A percentile compares a stretch with the other conserved stretches of the same genome.
Evolutionary conservation across 2,113 vertebrate genomes (phyloP).

Genomic region (Atherinomorus stipes): DNA sequence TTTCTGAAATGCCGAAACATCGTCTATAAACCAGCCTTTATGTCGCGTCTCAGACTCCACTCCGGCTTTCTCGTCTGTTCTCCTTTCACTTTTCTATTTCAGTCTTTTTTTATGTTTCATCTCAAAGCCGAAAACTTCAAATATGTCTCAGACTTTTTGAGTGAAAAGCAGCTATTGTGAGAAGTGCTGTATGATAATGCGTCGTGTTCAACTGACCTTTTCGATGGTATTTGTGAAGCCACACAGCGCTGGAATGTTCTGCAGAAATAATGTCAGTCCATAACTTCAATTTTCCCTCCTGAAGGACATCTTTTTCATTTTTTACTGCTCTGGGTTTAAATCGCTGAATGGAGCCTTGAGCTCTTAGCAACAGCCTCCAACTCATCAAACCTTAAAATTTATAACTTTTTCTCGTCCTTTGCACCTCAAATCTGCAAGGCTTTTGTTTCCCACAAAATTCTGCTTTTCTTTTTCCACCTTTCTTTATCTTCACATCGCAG

Average conservation of each 20-base stretch:
- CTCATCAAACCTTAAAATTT: not conserved
- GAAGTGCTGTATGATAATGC: conserved; percentile 32
- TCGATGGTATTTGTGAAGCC: conserved; percentile 18
- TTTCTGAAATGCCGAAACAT: too few species aligned
- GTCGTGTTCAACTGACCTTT: conserved; percentile 40
- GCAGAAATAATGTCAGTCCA: conserved; percentile 23
- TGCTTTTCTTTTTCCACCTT: not conserved
- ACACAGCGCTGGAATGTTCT: conserved; percentile 21
- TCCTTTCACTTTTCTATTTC: conserved; percentile 1
- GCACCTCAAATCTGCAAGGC: not conserved
- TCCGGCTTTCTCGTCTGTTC: conserved; percentile 12
- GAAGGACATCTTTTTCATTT: conserved; percentile 47
- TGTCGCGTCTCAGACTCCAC: conserved; percentile 15
- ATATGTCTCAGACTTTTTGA: conserved; percentile 8
- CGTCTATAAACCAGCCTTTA: conserved; percentile 26
- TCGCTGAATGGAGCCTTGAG: conserved; percentile 44
- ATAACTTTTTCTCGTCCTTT: not conserved
- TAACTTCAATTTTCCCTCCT: conserved; percentile 40
- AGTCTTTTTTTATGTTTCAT: conserved; percentile 18
- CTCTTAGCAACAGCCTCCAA: conserved; percentile 34
- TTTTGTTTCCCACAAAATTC: not conserved
- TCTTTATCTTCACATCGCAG: conserved; percentile 36
- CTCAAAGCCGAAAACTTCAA: conserved; percentile 54
- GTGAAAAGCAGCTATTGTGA: not conserved
- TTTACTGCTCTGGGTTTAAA: conserved; percentile 42